A percentile compares a stretch with the other conserved stretches of the same genome.
Conservation (phyloP, 1,140 invertebrate genomes). For the Odontomachus brunneus region DNA sequence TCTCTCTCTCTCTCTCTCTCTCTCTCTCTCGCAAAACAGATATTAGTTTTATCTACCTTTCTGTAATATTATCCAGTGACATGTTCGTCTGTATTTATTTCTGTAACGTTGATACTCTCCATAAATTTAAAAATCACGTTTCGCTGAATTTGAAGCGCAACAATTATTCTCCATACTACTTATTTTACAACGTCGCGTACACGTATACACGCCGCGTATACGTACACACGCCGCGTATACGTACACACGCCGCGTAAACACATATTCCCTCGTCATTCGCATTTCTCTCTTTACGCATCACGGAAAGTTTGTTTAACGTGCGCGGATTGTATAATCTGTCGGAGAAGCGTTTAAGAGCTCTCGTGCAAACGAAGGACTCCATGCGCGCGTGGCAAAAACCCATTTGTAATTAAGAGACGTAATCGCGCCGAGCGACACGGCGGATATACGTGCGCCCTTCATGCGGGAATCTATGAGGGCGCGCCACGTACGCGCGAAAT, state of each 20-base stretch:
- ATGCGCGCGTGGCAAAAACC: not conserved
- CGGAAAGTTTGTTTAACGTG: constrained; percentile 22
- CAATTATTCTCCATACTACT: constrained; percentile 27
- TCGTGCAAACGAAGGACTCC: not conserved
- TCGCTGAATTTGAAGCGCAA: constrained; percentile 10
- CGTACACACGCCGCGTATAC: too few species aligned
- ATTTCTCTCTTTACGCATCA: constrained; percentile 2
- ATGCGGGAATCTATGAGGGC: not conserved
- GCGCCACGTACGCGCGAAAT: constrained; percentile 4
- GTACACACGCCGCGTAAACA: too few species aligned
- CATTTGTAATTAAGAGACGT: constrained; percentile 27
- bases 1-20: too few species aligned
- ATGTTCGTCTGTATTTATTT: not conserved
- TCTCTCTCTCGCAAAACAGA: too few species aligned
- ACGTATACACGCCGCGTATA: too few species aligned
- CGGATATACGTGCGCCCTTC: too few species aligned
- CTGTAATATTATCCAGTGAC: not conserved
- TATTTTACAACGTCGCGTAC: not conserved
- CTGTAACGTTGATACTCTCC: not conserved
- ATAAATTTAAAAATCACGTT: constrained; percentile 17
- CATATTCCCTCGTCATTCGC: not conserved
- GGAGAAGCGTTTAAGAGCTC: constrained; percentile 1
- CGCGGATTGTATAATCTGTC: constrained; percentile 19
- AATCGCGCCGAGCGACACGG: not conserved
- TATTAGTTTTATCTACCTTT: too few species aligned